Conservation (phyloP, 2,888 invertebrate genomes). For the Megaustenia siamemsis region DNA sequence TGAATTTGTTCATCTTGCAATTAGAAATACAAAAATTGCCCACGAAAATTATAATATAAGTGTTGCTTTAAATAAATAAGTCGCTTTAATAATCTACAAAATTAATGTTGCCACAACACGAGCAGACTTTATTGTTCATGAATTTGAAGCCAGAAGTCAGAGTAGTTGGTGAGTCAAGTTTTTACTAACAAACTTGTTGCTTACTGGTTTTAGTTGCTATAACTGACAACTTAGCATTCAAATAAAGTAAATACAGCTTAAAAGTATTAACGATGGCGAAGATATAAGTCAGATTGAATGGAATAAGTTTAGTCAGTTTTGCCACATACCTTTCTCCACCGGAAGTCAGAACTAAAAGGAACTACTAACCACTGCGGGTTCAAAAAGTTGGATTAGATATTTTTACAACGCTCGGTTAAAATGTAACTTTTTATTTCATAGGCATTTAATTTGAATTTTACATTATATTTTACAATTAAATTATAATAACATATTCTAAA, state of each 20-base stretch:
- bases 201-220: too few relatives aligned
- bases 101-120: too few relatives aligned
- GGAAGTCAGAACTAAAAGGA: constrained; percentile 16
- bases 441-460: not conserved
- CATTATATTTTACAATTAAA: not conserved
- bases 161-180: too few relatives aligned
- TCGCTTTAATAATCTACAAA: too few relatives aligned
- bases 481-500: not conserved
- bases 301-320: not conserved
- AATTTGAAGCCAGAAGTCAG: too few relatives aligned
- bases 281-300: not conserved
- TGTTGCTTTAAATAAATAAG: too few relatives aligned
- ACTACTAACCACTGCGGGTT: not conserved
- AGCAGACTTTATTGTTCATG: too few relatives aligned
- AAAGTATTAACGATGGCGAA: not conserved
- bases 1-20: too few relatives aligned
- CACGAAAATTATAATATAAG: too few relatives aligned
- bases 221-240: not conserved
- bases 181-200: too few relatives aligned
- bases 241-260: not conserved
- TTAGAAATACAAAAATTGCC: too few relatives aligned
- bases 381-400: not conserved
- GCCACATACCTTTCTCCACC: not conserved
- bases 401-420: not conserved
- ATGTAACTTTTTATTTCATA: not conserved